phyloP scores from a whole-genome alignment of 2,797 vertebrate genomes.

The Hippoglossus hippoglossus region DNA sequence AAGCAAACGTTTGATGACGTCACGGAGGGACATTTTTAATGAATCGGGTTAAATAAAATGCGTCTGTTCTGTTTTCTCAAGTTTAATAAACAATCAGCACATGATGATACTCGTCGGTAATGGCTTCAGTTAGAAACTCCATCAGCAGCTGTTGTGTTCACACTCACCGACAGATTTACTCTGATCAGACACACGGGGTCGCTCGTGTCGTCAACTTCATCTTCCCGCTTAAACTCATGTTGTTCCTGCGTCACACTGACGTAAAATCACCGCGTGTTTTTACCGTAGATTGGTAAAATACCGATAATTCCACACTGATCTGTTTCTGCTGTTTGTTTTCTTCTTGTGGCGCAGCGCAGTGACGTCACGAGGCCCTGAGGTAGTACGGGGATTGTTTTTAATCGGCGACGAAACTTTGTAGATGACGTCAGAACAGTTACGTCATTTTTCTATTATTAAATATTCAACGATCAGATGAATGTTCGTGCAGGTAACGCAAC shows the following conservation, averaged over 20 bases:
- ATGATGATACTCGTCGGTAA: no score
- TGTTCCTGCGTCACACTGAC: not conserved
- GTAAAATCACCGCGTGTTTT: not conserved
- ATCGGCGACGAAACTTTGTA: no score
- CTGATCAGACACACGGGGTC: no score
- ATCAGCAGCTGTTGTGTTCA: not conserved
- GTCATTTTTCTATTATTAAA: no score
- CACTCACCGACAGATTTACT: not conserved
- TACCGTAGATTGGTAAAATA: not conserved
- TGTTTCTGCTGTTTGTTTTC: constrained; percentile 27
- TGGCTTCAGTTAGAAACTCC: no score
- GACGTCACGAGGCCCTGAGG: constrained; percentile 8
- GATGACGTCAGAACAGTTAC: not conserved
- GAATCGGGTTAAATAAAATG: no score
- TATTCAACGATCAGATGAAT: no score
- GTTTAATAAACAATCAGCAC: no score
- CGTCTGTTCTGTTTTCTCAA: no score
- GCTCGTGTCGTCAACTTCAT: no score
- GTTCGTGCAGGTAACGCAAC: not conserved
- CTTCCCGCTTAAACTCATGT: not conserved
- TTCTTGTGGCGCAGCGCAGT: constrained; percentile 3
- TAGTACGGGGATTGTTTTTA: not conserved
- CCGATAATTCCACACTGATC: not conserved
- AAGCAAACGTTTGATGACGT: no score
- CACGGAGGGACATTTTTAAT: no score